phyloP scores from a whole-genome alignment of 2,888 invertebrate species.

The Cephus runcator region DNA sequence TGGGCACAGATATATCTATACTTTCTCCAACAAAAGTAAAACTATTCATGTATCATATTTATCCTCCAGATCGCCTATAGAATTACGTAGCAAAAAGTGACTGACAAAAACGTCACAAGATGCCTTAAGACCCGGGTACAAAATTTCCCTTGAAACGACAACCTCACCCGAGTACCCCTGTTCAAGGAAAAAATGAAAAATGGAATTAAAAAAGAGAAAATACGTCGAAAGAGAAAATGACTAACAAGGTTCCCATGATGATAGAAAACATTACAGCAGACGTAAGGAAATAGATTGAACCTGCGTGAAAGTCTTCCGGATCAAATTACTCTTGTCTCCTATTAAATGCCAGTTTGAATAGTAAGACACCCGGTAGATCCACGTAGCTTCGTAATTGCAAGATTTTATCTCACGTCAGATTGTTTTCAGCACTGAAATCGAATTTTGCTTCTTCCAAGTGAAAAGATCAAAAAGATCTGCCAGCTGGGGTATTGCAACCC shows the following conservation, averaged over 20 bases:
- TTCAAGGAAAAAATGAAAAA: not conserved
- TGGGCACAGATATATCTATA: not conserved
- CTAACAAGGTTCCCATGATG: not conserved
- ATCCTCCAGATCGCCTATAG: not conserved
- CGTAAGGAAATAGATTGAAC: slow-evolving; percentile 12
- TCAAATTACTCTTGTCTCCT: not conserved
- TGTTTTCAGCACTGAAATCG: not conserved
- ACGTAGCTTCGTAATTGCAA: slow-evolving; percentile 12
- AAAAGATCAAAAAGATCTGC: not conserved
- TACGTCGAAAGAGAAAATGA: not conserved
- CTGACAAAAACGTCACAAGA: not conserved
- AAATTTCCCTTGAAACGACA: not conserved
- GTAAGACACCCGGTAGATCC: not conserved
- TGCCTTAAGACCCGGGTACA: not conserved
- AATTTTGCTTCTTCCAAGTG: not conserved
- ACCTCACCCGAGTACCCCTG: not conserved
- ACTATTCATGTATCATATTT: not conserved
- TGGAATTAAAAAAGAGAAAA: not conserved
- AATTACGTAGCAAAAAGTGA: too few species aligned
- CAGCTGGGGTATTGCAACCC: too few species aligned
- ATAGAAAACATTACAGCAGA: not conserved
- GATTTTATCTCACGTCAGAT: slow-evolving; percentile 9
- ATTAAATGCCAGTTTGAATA: not conserved
- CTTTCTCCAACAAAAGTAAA: not conserved
- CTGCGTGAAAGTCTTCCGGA: slow-evolving; percentile 27